Evolutionary conservation across 1,140 invertebrate genomes (phyloP), one percentile per base, ranked within the genome.

Genomic region (Leptinotarsa lineolata): DNA sequence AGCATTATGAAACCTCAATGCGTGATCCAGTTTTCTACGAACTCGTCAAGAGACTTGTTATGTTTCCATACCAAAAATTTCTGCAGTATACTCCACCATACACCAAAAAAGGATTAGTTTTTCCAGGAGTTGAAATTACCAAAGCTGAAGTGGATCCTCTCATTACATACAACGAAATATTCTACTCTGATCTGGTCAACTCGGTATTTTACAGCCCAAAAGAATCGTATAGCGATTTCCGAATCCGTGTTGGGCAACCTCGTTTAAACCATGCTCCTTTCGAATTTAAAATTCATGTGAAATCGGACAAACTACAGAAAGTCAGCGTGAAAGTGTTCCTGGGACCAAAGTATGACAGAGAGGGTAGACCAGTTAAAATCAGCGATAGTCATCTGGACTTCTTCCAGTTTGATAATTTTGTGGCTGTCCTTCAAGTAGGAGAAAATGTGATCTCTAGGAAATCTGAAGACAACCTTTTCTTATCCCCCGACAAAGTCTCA

Each of bases 21-120:
- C 88, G 91, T 60, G 91, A 92, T 82, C 91, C 91, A 16, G 84
- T 89, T 70, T 91, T 89, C 87, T 92, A 90, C 86, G 86, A 85
- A 71, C 84, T 91, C 77, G 85, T 85, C 81, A 88, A 89, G 79
- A 86, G 87, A 75, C 84, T 90, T 76, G 79, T 84, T 30, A 81
- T 86, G 72, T 84, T 85, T 68, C 48, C 48, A 54, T 88, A 86
- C 76, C 72, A 83, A 5, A 81, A 85, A 48, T 74, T 74, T 74
- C 73, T 77, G 48, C 48, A 61, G 77, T 45, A 46, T 91, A 60
- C 84, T 85, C 5, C 84, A 1, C 15, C 84, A 4, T 92, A 93
- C 85, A 88, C 85, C 13, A 81, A 84, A 24, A 86, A 89, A 11
- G 88, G 92, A 66, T 80, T 92, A 0, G 71, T 45, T 74, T 90